Percentiles rank a stretch among this genome's conserved stretches.
Evolutionary conservation across 2,113 vertebrate species (phyloP).

Genomic region (Triplophysa tibetana): DNA sequence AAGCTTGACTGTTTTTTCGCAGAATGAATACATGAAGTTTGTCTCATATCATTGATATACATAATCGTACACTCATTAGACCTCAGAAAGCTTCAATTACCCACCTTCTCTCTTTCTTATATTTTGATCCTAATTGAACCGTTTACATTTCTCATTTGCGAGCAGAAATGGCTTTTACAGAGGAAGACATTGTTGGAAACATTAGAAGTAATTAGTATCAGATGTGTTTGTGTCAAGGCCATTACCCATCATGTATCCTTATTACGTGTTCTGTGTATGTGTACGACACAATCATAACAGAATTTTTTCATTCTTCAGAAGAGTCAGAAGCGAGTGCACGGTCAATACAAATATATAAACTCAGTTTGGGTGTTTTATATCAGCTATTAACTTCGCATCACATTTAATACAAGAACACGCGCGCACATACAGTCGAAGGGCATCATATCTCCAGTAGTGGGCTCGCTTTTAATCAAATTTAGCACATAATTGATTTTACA

Average conservation of each 20-base stretch:
- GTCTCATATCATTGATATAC: background rate
- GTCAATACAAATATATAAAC: background rate
- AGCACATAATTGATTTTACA: slow-evolving; percentile 53
- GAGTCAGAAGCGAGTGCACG: background rate
- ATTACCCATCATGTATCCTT: background rate
- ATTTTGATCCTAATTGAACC: background rate
- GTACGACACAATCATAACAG: background rate
- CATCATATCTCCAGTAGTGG: slow-evolving; percentile 44
- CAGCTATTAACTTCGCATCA: slow-evolving; percentile 14
- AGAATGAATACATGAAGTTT: background rate
- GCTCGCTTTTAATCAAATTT: slow-evolving; percentile 51
- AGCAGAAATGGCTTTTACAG: background rate
- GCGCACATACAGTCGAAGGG: slow-evolving; percentile 30
- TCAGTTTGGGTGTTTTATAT: slow-evolving; percentile 37
- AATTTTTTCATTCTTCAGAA: too few relatives aligned
- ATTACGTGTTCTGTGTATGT: background rate
- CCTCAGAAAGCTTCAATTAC: background rate
- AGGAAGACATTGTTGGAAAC: background rate
- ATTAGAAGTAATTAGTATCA: background rate
- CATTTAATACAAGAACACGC: slow-evolving; percentile 7
- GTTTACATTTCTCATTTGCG: background rate
- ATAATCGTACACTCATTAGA: background rate
- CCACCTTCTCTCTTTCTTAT: background rate
- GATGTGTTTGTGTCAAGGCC: background rate
- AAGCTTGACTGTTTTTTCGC: background rate